These are phyloP conservation scores for Drosophila saltans DNA, from an alignment of 1,140 invertebrate genomes.

Conservation along the genomic window DNA sequence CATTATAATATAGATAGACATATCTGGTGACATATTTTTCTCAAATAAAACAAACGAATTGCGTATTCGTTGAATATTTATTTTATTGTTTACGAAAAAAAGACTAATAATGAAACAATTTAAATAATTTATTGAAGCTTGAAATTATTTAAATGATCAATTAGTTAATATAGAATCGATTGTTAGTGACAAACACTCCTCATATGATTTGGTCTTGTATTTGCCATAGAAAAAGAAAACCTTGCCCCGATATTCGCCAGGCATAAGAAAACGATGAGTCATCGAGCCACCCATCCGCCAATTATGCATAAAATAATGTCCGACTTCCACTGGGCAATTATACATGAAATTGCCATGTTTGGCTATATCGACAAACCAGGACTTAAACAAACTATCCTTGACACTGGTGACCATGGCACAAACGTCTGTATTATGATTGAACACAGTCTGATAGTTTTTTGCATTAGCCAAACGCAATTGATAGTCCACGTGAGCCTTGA, in stretches of 20 bases:
- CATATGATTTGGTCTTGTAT: slow-evolving; percentile 42
- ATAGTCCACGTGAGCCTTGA: slow-evolving; percentile 60
- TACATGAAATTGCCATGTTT: slow-evolving; percentile 61
- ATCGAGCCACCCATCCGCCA: slow-evolving; percentile 54
- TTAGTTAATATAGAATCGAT: slow-evolving; percentile 37
- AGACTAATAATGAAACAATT: neutral
- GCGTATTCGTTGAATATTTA: neutral
- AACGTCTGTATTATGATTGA: slow-evolving; percentile 53
- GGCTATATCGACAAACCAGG: slow-evolving; percentile 63
- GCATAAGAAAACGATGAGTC: slow-evolving; percentile 59
- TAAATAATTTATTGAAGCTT: neutral
- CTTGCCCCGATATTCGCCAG: slow-evolving; percentile 59
- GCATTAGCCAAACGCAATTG: slow-evolving; percentile 66
- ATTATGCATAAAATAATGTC: slow-evolving; percentile 55
- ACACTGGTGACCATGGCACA: slow-evolving; percentile 51
- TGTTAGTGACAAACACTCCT: slow-evolving; percentile 21
- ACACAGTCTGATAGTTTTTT: slow-evolving; percentile 63
- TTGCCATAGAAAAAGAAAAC: slow-evolving; percentile 62
- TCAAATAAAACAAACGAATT: neutral
- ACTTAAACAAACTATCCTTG: slow-evolving; percentile 62
- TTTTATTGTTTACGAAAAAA: neutral
- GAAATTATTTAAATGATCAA: slow-evolving; percentile 13
- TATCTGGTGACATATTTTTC: neutral
- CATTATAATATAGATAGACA: neutral
- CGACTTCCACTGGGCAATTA: slow-evolving; percentile 60